phyloP scores from a whole-genome alignment of 2,888 invertebrate genomes.

The Caenorhabditis zanzibari region DNA sequence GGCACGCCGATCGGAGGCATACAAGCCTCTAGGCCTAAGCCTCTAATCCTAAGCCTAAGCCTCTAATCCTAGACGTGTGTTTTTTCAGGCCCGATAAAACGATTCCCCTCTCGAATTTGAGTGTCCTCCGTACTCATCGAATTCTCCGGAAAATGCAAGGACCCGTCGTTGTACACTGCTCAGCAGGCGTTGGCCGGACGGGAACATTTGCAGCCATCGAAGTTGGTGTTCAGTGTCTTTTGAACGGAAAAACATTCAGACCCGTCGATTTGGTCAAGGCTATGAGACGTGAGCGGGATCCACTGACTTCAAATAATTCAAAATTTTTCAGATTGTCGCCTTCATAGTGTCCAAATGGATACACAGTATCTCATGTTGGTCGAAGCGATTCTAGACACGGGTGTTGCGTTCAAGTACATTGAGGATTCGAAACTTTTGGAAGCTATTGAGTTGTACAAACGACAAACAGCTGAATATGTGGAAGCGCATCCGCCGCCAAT shows the following conservation, averaged over 20 bases:
- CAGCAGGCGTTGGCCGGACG: conserved; percentile 76
- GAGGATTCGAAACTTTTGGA: conserved; percentile 36
- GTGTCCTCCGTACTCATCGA: conserved; percentile 42
- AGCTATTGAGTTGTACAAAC: conserved; percentile 17
- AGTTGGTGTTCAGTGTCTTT: conserved; percentile 38
- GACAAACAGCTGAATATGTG: conserved; percentile 35
- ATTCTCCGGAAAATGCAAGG: conserved; percentile 36
- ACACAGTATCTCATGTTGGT: conserved; percentile 57
- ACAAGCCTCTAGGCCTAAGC: no score
- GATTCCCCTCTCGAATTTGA: conserved; percentile 46
- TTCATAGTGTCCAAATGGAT: conserved; percentile 57
- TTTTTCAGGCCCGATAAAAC: conserved; percentile 59
- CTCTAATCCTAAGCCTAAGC: no score
- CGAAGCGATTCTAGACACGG: conserved; percentile 49
- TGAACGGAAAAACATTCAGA: conserved; percentile 36
- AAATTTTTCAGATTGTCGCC: conserved; percentile 47
- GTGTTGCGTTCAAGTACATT: conserved; percentile 49
- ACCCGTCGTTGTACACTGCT: conserved; percentile 74
- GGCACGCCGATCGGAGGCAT: no score
- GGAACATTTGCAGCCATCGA: conserved; percentile 67
- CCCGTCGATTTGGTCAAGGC: conserved; percentile 35
- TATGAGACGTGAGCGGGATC: conserved; percentile 31
- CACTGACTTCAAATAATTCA: no score
- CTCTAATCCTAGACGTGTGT: not conserved
- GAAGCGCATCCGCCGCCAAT: conserved; percentile 51